Conservation (phyloP, 92 coral and sea anemone genomes). For the Micromussa lordhowensis region DNA sequence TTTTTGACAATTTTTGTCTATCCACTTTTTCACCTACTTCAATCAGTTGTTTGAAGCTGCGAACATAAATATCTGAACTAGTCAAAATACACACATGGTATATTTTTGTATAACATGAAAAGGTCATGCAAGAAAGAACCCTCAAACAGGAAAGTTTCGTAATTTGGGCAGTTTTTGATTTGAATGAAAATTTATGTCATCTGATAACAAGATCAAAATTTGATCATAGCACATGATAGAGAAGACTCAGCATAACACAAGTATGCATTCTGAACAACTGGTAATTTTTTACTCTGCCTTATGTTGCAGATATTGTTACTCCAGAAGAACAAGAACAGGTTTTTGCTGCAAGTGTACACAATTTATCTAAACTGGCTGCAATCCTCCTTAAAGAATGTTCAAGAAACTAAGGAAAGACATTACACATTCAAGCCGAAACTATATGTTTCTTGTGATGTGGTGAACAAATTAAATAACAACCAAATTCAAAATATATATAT, state of each 20-base stretch:
- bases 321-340: conserved; percentile 93
- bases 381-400: conserved; percentile 77
- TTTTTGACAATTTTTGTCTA: no score
- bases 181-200: neutral
- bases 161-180: no score
- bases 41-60: no score
- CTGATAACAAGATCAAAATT: neutral
- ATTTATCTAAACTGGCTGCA: conserved; percentile 77
- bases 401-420: conserved; percentile 17
- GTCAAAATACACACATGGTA: no score
- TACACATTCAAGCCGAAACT: no score
- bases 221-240: neutral
- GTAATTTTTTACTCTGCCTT: neutral
- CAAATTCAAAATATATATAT: neutral
- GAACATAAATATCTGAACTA: no score
- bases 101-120: no score
- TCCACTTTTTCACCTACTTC: no score
- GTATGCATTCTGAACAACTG: neutral
- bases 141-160: no score
- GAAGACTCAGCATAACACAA: neutral
- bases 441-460: neutral
- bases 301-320: conserved; percentile 21
- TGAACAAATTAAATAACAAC: neutral
- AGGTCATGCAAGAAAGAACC: no score
- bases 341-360: conserved; percentile 80